phyloP scores from a whole-genome alignment of 53 echinoderm and acorn worm species.

The Luidia sarsii region DNA sequence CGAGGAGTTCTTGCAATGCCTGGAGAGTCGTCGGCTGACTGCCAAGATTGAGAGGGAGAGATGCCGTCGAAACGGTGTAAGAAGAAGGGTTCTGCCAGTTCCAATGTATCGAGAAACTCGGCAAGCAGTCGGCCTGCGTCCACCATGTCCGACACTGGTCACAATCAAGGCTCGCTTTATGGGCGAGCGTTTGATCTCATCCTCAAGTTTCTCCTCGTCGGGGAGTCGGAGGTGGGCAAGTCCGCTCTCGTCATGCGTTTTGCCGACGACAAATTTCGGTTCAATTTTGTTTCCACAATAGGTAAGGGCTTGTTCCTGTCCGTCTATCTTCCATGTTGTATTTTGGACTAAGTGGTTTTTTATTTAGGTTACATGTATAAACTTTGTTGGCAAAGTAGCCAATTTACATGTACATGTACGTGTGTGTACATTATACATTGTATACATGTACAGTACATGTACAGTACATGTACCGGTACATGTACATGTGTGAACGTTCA shows the following conservation, averaged over 20 bases:
- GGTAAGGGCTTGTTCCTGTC: too few species aligned
- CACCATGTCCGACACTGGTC: background rate
- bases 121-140: conserved; percentile 14
- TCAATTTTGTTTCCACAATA: conserved; percentile 64
- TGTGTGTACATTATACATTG: background rate
- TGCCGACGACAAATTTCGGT: conserved; percentile 33
- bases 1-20: too few species aligned
- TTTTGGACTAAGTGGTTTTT: too few species aligned
- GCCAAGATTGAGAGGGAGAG: too few species aligned
- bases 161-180: background rate
- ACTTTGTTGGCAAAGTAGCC: too few species aligned
- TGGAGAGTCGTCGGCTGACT: too few species aligned
- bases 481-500: background rate
- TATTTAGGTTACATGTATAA: too few species aligned
- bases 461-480: too few species aligned
- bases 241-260: conserved; percentile 57
- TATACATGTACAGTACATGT: background rate
- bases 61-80: conserved; percentile 32
- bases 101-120: background rate
- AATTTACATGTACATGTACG: background rate
- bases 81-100: too few species aligned
- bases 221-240: conserved; percentile 71
- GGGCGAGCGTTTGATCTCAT: conserved; percentile 59
- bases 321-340: too few species aligned
- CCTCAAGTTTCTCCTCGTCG: conserved; percentile 69